Evolutionary conservation across 2,113 vertebrate species (phyloP), one percentile per base, ranked within the genome.

Genomic region (Shinisaurus crocodilurus): DNA sequence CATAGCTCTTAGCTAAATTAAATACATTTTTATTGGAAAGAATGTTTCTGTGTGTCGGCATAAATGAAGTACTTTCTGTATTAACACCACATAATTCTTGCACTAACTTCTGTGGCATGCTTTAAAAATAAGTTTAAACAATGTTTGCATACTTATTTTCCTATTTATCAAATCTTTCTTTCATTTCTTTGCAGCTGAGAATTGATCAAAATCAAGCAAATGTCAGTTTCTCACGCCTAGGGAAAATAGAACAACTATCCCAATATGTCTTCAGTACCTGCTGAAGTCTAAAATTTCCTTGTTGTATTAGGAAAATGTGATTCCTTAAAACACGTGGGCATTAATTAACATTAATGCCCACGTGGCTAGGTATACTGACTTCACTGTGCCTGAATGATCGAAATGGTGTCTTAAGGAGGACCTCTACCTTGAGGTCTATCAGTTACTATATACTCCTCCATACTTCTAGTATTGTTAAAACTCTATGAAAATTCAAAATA

Each of bases 41-140:
- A 0, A 27, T 86, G 86, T 92, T 89, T 93, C 89, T 95, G n/a
- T 48, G 92, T 94, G 9, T 90, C 95, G 40, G 87, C 77, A 74
- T 91, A 82, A 92, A 87, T 79, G 89, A 91, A 92, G 67, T 67
- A 91, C n/a, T 79, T 84, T 60, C 60, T 90, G n/a, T 89, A 79
- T 4, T 3, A 89, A 82, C 45, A 6, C 23, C 1, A 82, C 50
- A 70, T 63, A 89, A 23, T 13, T 69, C 70, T 76, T 0, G 27
- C 86, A 3, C 25, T 83, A 86, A 87, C 20, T 80, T 93, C 70
- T 88, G 72, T 4, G 82, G 0, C 0, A 45, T 92, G 0, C 60
- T 96, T 88, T 89, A 60, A 69, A 50, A n/a, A 8, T 37, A 45
- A 1, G 9, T 9, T 88, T 37, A 54, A 87, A 69, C 2, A 27